Evolutionary conservation across 2,888 invertebrate genomes (phyloP).

Genomic region (Mesorhabditis belari): DNA sequence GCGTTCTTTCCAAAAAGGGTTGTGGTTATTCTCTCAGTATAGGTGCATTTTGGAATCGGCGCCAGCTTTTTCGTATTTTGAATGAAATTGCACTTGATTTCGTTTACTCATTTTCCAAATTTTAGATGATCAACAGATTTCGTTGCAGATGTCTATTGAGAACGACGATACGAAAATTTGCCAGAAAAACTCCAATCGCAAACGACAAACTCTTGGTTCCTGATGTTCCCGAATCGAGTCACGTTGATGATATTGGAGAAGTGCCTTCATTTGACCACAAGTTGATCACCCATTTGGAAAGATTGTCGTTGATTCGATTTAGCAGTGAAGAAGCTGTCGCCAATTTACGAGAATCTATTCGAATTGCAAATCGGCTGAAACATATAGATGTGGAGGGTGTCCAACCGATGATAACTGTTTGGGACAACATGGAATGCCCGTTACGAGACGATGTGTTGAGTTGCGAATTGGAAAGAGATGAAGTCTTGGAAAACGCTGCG

Average conservation of each 20-base stretch:
- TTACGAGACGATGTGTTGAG: constrained; percentile 21
- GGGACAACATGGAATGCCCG: constrained; percentile 31
- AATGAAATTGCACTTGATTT: too few species aligned
- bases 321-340: constrained; percentile 27
- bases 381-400: constrained; percentile 9
- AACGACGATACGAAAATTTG: constrained; percentile 4
- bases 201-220: constrained; percentile 12
- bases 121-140: too few species aligned
- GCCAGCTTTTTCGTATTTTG: too few species aligned
- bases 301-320: constrained; percentile 26
- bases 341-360: constrained; percentile 19
- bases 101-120: too few species aligned
- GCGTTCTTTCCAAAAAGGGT: too few species aligned
- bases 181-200: constrained; percentile 10
- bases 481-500: constrained; percentile 21
- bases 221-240: constrained; percentile 8
- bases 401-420: constrained; percentile 22
- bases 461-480: background rate
- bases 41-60: too few species aligned
- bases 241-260: constrained; percentile 6
- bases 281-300: constrained; percentile 24
- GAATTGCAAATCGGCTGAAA: constrained; percentile 17
- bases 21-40: too few species aligned
- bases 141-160: too few species aligned
- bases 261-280: constrained; percentile 20